phyloP scores from a whole-genome alignment of 2,113 vertebrate species.

The Urocolius indicus region DNA sequence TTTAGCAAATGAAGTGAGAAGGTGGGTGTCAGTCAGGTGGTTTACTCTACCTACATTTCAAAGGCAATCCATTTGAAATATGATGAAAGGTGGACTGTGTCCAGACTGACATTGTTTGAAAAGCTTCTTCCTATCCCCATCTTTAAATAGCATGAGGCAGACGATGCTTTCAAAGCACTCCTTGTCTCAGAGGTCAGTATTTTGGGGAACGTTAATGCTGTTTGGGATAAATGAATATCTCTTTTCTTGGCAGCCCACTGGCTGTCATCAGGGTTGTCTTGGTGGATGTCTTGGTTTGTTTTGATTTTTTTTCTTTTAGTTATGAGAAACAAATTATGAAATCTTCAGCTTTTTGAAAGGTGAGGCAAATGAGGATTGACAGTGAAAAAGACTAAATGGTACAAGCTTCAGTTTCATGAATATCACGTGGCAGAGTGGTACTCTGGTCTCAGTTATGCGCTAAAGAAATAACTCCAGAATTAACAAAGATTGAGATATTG shows the following conservation, averaged over 20 bases:
- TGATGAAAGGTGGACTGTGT: not conserved
- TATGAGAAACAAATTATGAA: not conserved
- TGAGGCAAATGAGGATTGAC: not conserved
- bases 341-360: not conserved
- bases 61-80: constrained; percentile 19
- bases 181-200: not conserved
- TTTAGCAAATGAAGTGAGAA: not conserved
- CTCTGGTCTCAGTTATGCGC: not conserved
- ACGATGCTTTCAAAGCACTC: not conserved
- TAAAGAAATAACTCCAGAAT: not conserved
- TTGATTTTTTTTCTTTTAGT: not conserved
- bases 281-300: not conserved
- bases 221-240: constrained; percentile 8
- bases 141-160: not conserved
- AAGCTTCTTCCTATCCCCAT: not conserved
- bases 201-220: not conserved
- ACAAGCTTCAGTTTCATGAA: not conserved
- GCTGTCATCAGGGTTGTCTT: not conserved
- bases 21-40: not conserved
- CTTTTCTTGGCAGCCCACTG: not conserved
- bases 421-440: not conserved
- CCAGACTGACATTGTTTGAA: constrained; percentile 16
- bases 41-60: constrained; percentile 32
- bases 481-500: not conserved
- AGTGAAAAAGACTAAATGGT: not conserved